phyloP scores from a whole-genome alignment of 2,113 vertebrate species.

The Syngnathus scovelli region DNA sequence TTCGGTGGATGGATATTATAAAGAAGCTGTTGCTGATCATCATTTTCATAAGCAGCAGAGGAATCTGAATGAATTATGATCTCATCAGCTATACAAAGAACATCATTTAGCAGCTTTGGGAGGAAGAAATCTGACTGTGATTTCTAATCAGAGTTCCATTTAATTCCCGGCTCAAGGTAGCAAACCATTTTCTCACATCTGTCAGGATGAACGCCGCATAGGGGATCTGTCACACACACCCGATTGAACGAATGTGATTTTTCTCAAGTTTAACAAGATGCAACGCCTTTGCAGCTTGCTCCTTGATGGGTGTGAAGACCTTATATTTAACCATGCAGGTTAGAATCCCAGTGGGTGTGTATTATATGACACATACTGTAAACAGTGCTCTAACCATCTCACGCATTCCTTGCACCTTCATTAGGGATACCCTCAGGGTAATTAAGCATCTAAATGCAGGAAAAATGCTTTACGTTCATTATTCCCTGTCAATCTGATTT shows the following conservation, averaged over 20 bases:
- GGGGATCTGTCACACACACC: slow-evolving; percentile 38
- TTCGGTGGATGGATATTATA: neutral
- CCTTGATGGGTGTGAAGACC: slow-evolving; percentile 57
- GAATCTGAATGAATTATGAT: neutral
- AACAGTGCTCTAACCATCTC: slow-evolving; percentile 64
- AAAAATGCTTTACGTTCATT: slow-evolving; percentile 63
- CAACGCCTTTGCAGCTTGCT: slow-evolving; percentile 26
- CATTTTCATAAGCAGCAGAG: neutral
- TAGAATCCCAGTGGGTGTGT: neutral
- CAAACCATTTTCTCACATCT: slow-evolving; percentile 41
- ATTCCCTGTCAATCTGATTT: slow-evolving; percentile 33
- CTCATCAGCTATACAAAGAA: neutral
- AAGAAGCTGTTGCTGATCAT: neutral
- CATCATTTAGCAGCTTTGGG: neutral
- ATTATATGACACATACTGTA: slow-evolving; percentile 47
- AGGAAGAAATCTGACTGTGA: slow-evolving; percentile 15
- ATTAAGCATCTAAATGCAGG: slow-evolving; percentile 58
- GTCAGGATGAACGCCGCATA: slow-evolving; percentile 10
- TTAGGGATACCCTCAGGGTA: slow-evolving; percentile 38
- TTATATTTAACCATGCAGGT: slow-evolving; percentile 49
- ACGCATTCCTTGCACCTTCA: slow-evolving; percentile 17
- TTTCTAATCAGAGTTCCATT: neutral
- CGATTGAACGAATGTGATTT: slow-evolving; percentile 62
- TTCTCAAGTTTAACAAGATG: slow-evolving; percentile 50
- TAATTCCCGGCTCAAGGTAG: slow-evolving; percentile 29